These are phyloP conservation scores for Linepithema humile DNA, from an alignment of 1,140 invertebrate species.

Conservation along the genomic window DNA sequence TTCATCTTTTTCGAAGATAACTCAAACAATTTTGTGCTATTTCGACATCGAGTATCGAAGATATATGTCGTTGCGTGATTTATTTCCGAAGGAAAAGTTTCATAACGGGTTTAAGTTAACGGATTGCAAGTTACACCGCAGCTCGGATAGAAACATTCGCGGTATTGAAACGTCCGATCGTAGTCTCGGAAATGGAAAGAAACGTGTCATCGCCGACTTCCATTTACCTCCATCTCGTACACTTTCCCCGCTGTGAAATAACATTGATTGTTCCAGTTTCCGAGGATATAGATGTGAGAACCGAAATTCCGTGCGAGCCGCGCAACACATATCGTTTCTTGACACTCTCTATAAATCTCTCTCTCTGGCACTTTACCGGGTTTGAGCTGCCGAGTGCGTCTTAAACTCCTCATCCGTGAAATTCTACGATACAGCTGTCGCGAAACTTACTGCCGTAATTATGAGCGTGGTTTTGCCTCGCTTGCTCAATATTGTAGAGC, in stretches of 20 bases:
- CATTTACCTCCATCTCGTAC: not conserved
- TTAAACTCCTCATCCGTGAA: conserved; percentile 29
- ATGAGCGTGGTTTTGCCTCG: not conserved
- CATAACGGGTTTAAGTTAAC: not conserved
- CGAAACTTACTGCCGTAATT: conserved; percentile 31
- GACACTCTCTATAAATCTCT: not conserved
- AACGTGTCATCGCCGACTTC: not conserved
- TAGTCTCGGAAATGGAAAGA: not conserved
- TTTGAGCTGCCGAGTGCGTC: not conserved
- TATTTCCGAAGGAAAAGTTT: not conserved
- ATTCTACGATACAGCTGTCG: conserved; percentile 5
- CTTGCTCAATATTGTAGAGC: not conserved
- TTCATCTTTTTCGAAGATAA: no score
- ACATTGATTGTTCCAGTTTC: conserved; percentile 26
- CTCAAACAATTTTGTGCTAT: no score
- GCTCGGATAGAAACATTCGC: not conserved
- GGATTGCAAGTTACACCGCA: not conserved
- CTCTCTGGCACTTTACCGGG: not conserved
- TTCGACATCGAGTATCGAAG: not conserved
- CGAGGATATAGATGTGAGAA: not conserved
- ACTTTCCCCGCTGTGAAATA: not conserved
- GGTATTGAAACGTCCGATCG: not conserved
- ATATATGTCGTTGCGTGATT: not conserved
- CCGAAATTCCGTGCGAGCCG: not conserved
- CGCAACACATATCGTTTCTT: not conserved